Percentiles rank a stretch among this genome's conserved stretches.
phyloP scores from a whole-genome alignment of 1,140 invertebrate genomes.

The Procambarus clarkii region DNA sequence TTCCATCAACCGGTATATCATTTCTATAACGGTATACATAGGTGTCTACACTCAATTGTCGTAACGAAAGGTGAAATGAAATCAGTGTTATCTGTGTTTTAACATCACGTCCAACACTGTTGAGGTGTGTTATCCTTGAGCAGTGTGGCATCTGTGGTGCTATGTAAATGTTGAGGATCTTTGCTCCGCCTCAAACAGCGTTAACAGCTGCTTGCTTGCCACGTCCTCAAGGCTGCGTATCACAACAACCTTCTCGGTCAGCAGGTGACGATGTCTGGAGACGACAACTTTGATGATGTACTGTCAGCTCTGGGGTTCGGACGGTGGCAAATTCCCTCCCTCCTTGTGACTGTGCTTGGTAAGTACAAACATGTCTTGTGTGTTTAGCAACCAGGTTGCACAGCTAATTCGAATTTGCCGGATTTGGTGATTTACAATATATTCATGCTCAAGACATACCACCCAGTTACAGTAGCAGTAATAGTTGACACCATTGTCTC shows the following conservation, averaged over 20 bases:
- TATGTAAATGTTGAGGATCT: background rate
- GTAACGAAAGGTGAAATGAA: no score
- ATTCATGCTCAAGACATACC: no score
- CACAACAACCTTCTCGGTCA: background rate
- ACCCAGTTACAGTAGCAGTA: no score
- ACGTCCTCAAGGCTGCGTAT: background rate
- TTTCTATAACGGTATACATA: no score
- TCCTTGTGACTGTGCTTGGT: background rate
- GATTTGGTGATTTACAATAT: no score
- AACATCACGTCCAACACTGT: no score
- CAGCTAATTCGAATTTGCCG: no score
- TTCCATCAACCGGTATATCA: no score
- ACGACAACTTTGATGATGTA: background rate
- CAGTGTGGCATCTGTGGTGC: background rate
- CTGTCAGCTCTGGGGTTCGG: constrained; percentile 1
- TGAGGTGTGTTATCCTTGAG: background rate
- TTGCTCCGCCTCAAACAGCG: background rate
- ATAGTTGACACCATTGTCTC: no score
- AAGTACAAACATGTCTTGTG: background rate
- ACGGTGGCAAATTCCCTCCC: background rate
- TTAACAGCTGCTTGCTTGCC: background rate
- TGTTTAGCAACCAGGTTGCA: no score
- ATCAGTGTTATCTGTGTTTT: no score
- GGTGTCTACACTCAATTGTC: no score
- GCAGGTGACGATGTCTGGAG: background rate